Evolutionary conservation across 1,140 invertebrate species (phyloP).

Genomic region (Macrosteles quadrilineatus): DNA sequence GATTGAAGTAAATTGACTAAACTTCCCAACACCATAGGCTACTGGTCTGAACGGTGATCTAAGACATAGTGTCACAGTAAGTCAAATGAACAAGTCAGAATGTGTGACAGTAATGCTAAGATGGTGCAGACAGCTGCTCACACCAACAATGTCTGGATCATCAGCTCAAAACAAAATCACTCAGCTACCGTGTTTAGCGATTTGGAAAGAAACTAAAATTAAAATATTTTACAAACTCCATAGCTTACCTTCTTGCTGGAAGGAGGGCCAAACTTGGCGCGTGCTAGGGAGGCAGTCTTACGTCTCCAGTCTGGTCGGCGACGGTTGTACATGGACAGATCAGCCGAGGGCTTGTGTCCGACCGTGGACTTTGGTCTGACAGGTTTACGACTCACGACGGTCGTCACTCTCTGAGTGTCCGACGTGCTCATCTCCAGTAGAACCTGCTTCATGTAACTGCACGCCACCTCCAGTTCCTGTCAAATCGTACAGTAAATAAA

Average conservation of each 20-base stretch:
- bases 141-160: too few species aligned
- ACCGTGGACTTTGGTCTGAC: neutral
- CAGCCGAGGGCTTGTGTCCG: conserved; percentile 2
- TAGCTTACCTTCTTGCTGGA: neutral
- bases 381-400: neutral
- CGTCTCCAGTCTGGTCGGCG: neutral
- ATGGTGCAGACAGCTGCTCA: too few species aligned
- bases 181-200: too few species aligned
- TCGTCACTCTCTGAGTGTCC: neutral
- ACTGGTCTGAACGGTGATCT: too few species aligned
- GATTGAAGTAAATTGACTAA: too few species aligned
- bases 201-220: too few species aligned
- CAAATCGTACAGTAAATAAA: neutral
- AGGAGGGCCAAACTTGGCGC: neutral
- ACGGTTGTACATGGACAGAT: conserved; percentile 19
- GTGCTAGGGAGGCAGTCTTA: neutral
- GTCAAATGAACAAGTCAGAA: too few species aligned
- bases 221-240: too few species aligned
- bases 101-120: too few species aligned
- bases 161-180: too few species aligned
- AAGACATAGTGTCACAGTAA: too few species aligned
- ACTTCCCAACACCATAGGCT: too few species aligned
- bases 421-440: conserved; percentile 1
- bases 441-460: neutral
- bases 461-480: conserved; percentile 12